phyloP scores from a whole-genome alignment of 2,797 vertebrate species.

The Enoplosus armatus region DNA sequence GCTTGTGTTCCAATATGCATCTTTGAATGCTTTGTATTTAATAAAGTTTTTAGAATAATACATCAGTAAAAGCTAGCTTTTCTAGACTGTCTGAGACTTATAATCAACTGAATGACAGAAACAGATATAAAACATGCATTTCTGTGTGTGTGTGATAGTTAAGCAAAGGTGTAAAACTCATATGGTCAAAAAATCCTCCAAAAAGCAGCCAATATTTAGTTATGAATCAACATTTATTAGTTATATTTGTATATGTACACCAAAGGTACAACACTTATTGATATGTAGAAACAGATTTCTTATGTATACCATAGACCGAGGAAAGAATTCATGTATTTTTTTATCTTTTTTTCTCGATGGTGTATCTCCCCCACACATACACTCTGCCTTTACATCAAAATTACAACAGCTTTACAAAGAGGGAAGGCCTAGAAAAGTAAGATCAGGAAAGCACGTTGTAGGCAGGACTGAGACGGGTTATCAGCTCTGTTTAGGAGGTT shows the following conservation, averaged over 20 bases:
- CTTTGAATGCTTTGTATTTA: not conserved
- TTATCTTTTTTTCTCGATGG: conserved; percentile 72
- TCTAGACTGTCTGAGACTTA: not conserved
- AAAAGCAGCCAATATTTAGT: conserved; percentile 80
- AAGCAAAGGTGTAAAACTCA: not conserved
- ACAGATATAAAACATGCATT: not conserved
- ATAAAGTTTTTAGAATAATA: not conserved
- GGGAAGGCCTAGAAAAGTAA: conserved; percentile 86
- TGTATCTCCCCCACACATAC: conserved; percentile 68
- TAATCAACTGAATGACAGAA: not conserved
- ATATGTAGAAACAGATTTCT: conserved; percentile 90
- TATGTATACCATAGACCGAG: conserved; percentile 83
- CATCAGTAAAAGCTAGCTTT: not conserved
- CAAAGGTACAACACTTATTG: conserved; percentile 95
- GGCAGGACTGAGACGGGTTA: conserved; percentile 68
- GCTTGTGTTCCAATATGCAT: not conserved
- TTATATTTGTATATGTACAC: conserved; percentile 96
- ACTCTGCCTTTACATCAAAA: conserved; percentile 86
- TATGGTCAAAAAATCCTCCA: conserved; percentile 23
- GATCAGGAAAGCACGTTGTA: conserved; percentile 69
- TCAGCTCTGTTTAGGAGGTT: conserved; percentile 61
- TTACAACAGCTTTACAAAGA: conserved; percentile 89
- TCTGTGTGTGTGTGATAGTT: not conserved
- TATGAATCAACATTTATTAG: conserved; percentile 99
- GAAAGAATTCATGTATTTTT: conserved; percentile 76